Evolutionary conservation across 2,113 vertebrate genomes (phyloP).

Genomic region (Cheilinus undulatus): DNA sequence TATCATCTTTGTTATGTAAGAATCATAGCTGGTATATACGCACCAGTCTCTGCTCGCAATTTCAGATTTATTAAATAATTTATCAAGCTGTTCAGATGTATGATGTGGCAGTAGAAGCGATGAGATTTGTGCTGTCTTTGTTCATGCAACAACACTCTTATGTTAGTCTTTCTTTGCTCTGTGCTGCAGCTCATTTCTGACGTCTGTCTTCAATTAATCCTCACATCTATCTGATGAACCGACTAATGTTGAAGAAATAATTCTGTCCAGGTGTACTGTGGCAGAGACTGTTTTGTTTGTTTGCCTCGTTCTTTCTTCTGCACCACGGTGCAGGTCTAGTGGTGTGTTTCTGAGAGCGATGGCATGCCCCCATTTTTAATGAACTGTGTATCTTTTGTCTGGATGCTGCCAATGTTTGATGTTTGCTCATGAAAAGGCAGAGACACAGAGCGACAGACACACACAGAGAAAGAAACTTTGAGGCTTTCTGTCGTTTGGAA

Average conservation of each 20-base stretch:
- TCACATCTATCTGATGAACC: slow-evolving; percentile 36
- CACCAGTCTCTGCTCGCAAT: slow-evolving; percentile 5
- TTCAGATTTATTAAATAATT: slow-evolving; percentile 15
- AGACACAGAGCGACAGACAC: neutral
- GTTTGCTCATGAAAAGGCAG: slow-evolving; percentile 45
- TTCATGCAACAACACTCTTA: no score
- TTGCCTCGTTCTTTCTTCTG: slow-evolving; percentile 42
- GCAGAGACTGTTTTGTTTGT: slow-evolving; percentile 34
- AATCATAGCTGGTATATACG: slow-evolving; percentile 9
- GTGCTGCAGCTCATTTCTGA: slow-evolving; percentile 1
- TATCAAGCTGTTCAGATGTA: slow-evolving; percentile 1
- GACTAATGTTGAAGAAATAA: slow-evolving; percentile 57
- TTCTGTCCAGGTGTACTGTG: slow-evolving; percentile 41
- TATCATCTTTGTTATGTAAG: slow-evolving; percentile 8
- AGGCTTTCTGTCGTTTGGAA: slow-evolving; percentile 29
- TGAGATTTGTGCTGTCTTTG: neutral
- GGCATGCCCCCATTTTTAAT: slow-evolving; percentile 66
- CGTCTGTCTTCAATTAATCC: slow-evolving; percentile 30
- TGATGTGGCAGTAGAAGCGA: slow-evolving; percentile 9
- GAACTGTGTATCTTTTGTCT: slow-evolving; percentile 72
- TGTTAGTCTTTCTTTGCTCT: neutral
- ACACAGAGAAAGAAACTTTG: slow-evolving; percentile 4
- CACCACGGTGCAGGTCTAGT: slow-evolving; percentile 39
- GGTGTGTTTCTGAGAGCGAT: slow-evolving; percentile 53
- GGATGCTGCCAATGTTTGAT: slow-evolving; percentile 62